Evolutionary conservation across 2,113 vertebrate species (phyloP), one percentile per base, ranked within the genome.

Genomic region (Scophthalmus maximus): DNA sequence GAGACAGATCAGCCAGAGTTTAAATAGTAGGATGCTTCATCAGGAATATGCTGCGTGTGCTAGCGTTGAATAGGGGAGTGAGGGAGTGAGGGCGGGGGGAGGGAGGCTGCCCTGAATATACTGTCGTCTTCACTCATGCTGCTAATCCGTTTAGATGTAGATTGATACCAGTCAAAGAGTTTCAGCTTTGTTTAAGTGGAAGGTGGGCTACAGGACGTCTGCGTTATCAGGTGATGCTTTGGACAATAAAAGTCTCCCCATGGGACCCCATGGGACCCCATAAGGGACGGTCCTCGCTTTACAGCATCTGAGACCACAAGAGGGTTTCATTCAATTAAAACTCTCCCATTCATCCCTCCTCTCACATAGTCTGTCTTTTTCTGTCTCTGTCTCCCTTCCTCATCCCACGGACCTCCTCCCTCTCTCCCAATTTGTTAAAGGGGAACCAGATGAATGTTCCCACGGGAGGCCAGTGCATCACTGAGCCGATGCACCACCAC

Each of bases 251-350:
- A 76, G 46, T 60, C 68, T 74, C 72, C 71, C 36, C n/a, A n/a
- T n/a, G n/a, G n/a, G n/a, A n/a, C n/a, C 36, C 65, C 11, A 47
- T 47, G 69, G 55, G 81, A 74, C 65, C 57, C 62, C 80, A 75
- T 86, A 65, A 82, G 71, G 34, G 59, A 58, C 49, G 66, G 56
- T 52, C 40, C 42, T 68, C 5, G 63, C 55, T 86, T 89, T 87
- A 85, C 50, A 55, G 76, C 77, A 63, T 83, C 75, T 74, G 69
- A 84, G 76, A 81, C 71, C 61, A 73, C 63, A 27, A 81, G 81
- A 81, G 60, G 66, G 29, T 83, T 88, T 90, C 63, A 92, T 89
- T 92, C 82, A 87, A 91, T 92, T 92, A 88, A n/a, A 62, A 40
- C 51, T 80, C 83, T 76, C 60, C 65, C 52, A 78, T 79, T 83